phyloP scores from a whole-genome alignment of 2,113 vertebrate genomes.

The Donacobius atricapilla region DNA sequence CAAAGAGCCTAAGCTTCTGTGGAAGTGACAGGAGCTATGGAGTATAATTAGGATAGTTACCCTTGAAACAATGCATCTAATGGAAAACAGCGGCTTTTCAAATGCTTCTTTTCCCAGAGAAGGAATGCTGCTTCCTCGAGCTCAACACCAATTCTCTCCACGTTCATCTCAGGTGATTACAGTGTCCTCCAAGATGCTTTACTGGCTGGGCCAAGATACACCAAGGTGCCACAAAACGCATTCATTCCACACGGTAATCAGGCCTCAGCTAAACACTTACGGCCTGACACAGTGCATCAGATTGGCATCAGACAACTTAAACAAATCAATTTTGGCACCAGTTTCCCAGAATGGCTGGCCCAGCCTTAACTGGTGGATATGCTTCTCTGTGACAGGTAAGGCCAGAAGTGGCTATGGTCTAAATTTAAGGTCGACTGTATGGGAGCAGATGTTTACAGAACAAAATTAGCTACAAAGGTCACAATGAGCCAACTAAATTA shows the following conservation, averaged over 20 bases:
- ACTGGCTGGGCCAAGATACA: background rate
- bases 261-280: background rate
- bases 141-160: background rate
- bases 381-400: background rate
- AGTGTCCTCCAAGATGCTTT: background rate
- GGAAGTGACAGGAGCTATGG: background rate
- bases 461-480: background rate
- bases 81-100: background rate
- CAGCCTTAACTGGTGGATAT: background rate
- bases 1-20: background rate
- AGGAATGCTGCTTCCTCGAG: background rate
- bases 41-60: background rate
- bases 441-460: background rate
- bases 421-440: background rate
- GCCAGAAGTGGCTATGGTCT: background rate
- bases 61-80: background rate
- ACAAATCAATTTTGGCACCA: background rate
- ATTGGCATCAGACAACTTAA: background rate
- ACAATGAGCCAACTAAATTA: background rate
- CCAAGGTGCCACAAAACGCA: background rate
- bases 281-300: background rate
- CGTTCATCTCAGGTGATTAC: accelerated
- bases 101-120: background rate
- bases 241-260: background rate
- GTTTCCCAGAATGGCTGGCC: background rate